Conservation (phyloP, 2,888 invertebrate genomes). For the Invenusta paracnida region DNA sequence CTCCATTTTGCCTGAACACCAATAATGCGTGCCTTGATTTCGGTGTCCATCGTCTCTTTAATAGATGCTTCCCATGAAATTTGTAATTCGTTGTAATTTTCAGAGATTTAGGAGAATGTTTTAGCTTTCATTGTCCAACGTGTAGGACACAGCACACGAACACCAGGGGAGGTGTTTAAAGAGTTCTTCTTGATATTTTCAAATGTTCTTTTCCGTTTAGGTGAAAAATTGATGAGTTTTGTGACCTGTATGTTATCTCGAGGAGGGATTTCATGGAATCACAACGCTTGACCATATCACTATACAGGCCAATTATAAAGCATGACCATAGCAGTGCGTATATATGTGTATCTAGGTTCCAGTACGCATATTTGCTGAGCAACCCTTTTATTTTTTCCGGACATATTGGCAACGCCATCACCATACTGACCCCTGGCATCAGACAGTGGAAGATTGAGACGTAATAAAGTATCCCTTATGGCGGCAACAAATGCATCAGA, state of each 20-base stretch:
- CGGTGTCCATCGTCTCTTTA: neutral
- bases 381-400: neutral
- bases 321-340: neutral
- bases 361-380: too few species aligned
- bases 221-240: neutral
- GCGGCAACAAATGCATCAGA: neutral
- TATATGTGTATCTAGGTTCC: neutral
- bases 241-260: neutral
- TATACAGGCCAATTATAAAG: neutral
- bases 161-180: neutral
- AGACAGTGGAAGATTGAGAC: neutral
- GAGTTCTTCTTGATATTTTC: neutral
- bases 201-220: neutral
- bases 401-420: neutral
- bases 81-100: neutral
- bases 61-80: neutral
- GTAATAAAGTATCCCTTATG: too few species aligned
- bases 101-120: neutral
- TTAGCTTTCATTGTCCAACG: neutral
- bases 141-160: neutral
- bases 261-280: neutral
- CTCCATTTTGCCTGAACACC: constrained; percentile 3
- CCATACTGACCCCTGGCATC: neutral
- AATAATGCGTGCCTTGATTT: constrained; percentile 15
- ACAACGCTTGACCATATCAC: neutral